Conservation (phyloP, 2,113 vertebrate genomes). For the Hiodon tergisus region DNA sequence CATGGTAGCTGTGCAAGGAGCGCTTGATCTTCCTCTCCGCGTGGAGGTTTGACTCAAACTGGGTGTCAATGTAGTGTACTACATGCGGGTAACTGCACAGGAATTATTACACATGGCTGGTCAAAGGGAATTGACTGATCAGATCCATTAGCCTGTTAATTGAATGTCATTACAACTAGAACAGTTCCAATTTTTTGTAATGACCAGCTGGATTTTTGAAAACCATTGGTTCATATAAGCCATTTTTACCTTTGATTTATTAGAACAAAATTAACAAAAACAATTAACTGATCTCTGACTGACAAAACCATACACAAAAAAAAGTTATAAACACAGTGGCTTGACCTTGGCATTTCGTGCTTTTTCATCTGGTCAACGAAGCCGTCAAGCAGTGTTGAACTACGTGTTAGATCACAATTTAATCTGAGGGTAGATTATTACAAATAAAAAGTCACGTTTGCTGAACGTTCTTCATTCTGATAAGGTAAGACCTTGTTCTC, state of each 20-base stretch:
- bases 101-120: slow-evolving; percentile 19
- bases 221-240: too few species aligned
- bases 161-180: background rate
- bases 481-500: slow-evolving; percentile 30
- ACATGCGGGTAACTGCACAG: slow-evolving; percentile 70
- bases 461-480: background rate
- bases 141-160: background rate
- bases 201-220: too few species aligned
- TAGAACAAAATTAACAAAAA: background rate
- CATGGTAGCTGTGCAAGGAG: slow-evolving; percentile 72
- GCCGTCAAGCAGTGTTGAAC: slow-evolving; percentile 75
- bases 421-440: too few species aligned
- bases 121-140: background rate
- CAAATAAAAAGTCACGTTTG: too few species aligned
- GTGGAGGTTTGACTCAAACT: slow-evolving; percentile 77
- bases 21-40: slow-evolving; percentile 78
- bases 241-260: too few species aligned
- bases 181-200: too few species aligned
- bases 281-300: background rate
- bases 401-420: slow-evolving; percentile 36
- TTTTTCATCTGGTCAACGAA: slow-evolving; percentile 83
- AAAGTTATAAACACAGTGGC: slow-evolving; percentile 28
- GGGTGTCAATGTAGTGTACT: slow-evolving; percentile 77
- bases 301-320: background rate
- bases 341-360: slow-evolving; percentile 55